Base-by-base conservation (phyloP, 1,140 invertebrate species). In the Pachypeltis micranthus region DNA sequence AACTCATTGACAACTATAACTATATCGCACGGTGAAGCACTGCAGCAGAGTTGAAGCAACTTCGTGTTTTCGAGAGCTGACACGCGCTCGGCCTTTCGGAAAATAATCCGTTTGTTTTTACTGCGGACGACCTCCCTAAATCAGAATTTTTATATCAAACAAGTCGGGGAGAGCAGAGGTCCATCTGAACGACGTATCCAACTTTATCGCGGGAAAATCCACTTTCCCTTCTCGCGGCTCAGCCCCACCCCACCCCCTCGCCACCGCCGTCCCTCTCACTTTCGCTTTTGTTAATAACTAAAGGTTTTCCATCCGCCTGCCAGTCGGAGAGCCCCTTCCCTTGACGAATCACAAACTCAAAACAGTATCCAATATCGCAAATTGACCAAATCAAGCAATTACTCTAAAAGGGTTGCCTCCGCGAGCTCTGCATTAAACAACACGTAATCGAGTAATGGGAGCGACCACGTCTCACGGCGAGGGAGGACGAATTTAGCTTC, bases 381-480 rank as follows among this genome's bases (percentile, higher is more conserved):
- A 25, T 59, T 29, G 57, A 1, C 28, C 57, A 59, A 59, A 59
- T 59, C 57, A 59, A 59, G 57, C 57, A 59, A 59, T 59, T 59
- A 59, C 57, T 59, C 31, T 59, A 34, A 34, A 59, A 59, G 57
- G 26, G 57, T 31, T 23, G 26, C 26, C 26, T 19, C n/a, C 12
- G 26, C 27, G 29, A 16, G 16, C 28, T 23, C 10, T 59, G 57
- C 24, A 59, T 59, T 59, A 59, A 59, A 59, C 57, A 59, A 59
- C 57, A 59, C 27, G 57, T 59, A 59, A 59, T 59, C 57, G 57
- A 29, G 57, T 59, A 59, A 59, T 59, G 57, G 55, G n/a, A n/a
- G 57, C 57, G 29, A 28, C 27, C 2, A 47, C 44, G 44, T 19
- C n/a, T 47, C n/a, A 47, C n/a, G 44, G 44, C 44, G 44, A 19